Base-by-base conservation (phyloP, 2,797 vertebrate genomes). In the Diceros bicornis region DNA sequence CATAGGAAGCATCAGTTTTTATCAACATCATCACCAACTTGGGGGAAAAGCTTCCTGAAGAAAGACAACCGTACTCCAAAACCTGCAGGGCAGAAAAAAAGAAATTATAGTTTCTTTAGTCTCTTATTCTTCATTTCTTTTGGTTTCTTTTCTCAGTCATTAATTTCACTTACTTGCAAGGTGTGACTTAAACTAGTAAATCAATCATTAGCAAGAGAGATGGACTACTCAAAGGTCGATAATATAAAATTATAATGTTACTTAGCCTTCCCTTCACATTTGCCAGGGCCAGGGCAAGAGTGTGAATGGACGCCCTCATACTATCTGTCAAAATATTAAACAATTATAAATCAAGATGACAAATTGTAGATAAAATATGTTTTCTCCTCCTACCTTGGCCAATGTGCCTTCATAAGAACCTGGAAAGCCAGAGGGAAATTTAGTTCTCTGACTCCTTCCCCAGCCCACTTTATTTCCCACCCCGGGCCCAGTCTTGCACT, bases 111-210 rank as follows among this genome's bases (percentile, higher is more conserved):
- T n/a, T n/a, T n/a, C n/a, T n/a, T n/a, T n/a, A n/a, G n/a, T n/a
- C n/a, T n/a, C n/a, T n/a, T n/a, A n/a, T n/a, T n/a, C n/a, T n/a
- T n/a, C n/a, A n/a, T n/a, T n/a, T n/a, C n/a, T n/a, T n/a, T n/a
- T n/a, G n/a, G n/a, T n/a, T n/a, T n/a, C n/a, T n/a, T n/a, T n/a
- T n/a, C n/a, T n/a, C n/a, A n/a, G n/a, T n/a, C n/a, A n/a, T n/a
- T n/a, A n/a, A n/a, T n/a, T n/a, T n/a, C n/a, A n/a, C n/a, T n/a
- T n/a, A n/a, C n/a, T n/a, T n/a, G n/a, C n/a, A n/a, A n/a, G n/a
- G n/a, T n/a, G n/a, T 94, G 57, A 78, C 77, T 93, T 75, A 79
- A 89, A 84, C 47, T 62, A 83, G 29, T 47, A 75, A 90, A 86
- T 16, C 52, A 12, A 16, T 72, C 85, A 59, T 50, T 59, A 69